A percentile compares a stretch with the other conserved stretches of the same genome.
These are phyloP conservation scores for Trissoscelio sp. DNA, from an alignment of 2,888 invertebrate species.

Conservation along the genomic window DNA sequence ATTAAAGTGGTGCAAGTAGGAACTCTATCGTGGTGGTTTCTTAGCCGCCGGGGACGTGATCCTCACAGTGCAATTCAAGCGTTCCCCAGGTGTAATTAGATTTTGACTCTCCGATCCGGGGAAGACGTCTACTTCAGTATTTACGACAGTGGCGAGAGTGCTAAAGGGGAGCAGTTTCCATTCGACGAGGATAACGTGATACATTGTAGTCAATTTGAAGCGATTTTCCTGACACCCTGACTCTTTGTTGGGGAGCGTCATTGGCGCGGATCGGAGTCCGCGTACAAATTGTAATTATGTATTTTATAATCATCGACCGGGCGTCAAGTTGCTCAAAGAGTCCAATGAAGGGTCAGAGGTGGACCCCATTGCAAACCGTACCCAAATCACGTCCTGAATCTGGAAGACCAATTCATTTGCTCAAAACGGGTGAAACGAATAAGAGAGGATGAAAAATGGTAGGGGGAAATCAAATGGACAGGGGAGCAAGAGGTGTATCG, in stretches of 20 bases:
- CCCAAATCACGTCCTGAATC: slow-evolving; percentile 36
- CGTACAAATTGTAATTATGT: slow-evolving; percentile 67
- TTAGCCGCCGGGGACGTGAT: slow-evolving; percentile 20
- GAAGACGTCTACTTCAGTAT: slow-evolving; percentile 63
- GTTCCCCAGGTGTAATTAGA: slow-evolving; percentile 52
- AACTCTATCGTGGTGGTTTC: slow-evolving; percentile 3
- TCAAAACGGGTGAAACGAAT: slow-evolving; percentile 52
- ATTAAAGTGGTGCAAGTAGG: slow-evolving; percentile 19
- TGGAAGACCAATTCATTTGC: slow-evolving; percentile 56
- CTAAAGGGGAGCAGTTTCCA: slow-evolving; percentile 35
- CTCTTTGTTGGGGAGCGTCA: slow-evolving; percentile 56
- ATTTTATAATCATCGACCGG: slow-evolving; percentile 56
- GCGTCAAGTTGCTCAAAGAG: slow-evolving; percentile 41
- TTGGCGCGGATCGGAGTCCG: slow-evolving; percentile 24
- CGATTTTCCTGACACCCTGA: slow-evolving; percentile 52
- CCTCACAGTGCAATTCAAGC: slow-evolving; percentile 48
- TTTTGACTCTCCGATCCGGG: slow-evolving; percentile 30
- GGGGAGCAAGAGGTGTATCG: not conserved
- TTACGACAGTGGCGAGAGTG: slow-evolving; percentile 62
- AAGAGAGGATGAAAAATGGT: not conserved
- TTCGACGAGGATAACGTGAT: slow-evolving; percentile 61
- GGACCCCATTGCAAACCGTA: slow-evolving; percentile 32
- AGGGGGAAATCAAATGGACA: not conserved
- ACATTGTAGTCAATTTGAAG: slow-evolving; percentile 68
- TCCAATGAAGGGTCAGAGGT: slow-evolving; percentile 55